A percentile compares a stretch with the other conserved stretches of the same genome.
Evolutionary conservation across 1,140 invertebrate genomes (phyloP).

Genomic region (Cecropterus lyciades): DNA sequence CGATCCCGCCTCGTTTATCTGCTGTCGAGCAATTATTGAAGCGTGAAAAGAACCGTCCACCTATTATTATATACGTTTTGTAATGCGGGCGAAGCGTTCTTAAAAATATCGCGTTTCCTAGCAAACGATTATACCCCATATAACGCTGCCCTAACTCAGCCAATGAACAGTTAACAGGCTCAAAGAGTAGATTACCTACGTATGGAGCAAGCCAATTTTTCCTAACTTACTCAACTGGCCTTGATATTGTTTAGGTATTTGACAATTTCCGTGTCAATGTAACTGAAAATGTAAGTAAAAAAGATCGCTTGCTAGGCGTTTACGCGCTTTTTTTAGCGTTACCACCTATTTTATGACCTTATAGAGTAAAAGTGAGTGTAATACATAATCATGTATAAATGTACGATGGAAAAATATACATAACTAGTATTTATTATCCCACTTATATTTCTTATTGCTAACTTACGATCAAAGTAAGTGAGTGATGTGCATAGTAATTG

Average conservation of each 20-base stretch:
- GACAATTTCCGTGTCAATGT: neutral
- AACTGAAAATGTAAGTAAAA: neutral
- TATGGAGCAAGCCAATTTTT: neutral
- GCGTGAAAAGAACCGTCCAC: constrained; percentile 82
- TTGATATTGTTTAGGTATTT: neutral
- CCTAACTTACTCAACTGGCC: neutral
- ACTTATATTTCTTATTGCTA: too few species aligned
- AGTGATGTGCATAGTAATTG: too few species aligned
- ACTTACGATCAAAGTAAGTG: too few species aligned
- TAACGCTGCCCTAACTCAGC: constrained; percentile 34
- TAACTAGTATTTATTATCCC: too few species aligned
- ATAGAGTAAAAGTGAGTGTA: too few species aligned
- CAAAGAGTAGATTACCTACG: constrained; percentile 19
- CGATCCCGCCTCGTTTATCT: constrained; percentile 77
- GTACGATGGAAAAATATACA: too few species aligned
- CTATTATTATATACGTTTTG: constrained; percentile 82
- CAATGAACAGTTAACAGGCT: constrained; percentile 28
- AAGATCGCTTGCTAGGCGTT: neutral
- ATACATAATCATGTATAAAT: too few species aligned
- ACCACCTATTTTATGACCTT: neutral
- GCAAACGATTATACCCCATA: constrained; percentile 49
- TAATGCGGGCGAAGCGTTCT: constrained; percentile 80
- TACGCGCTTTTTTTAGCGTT: neutral
- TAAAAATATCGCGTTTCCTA: constrained; percentile 80
- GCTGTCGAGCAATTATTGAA: constrained; percentile 83